phyloP scores from a whole-genome alignment of 1,140 invertebrate species.

The Drosophila melanica region DNA sequence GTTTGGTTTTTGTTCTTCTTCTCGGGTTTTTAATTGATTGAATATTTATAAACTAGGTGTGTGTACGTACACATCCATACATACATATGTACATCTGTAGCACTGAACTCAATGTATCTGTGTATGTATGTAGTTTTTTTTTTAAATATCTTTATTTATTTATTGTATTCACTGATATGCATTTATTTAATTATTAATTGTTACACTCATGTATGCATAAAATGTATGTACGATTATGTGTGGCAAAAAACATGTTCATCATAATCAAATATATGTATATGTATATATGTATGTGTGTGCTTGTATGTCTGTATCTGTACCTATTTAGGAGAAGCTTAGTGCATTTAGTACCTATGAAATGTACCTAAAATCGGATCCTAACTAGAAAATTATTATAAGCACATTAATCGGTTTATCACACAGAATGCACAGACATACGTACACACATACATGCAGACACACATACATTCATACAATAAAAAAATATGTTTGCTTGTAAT shows the following conservation, averaged over 20 bases:
- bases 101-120: conserved; percentile 19
- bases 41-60: conserved; percentile 46
- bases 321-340: too few species aligned
- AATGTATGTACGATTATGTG: background rate
- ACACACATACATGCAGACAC: conserved; percentile 15
- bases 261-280: conserved; percentile 1
- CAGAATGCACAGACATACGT: conserved; percentile 14
- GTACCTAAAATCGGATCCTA: background rate
- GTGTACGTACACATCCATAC: conserved; percentile 27
- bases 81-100: conserved; percentile 18
- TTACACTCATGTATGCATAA: conserved; percentile 24
- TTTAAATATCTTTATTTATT: conserved; percentile 28
- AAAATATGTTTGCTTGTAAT: background rate
- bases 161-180: conserved; percentile 76
- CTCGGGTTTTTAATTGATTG: conserved; percentile 47
- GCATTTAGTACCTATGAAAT: too few species aligned
- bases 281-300: background rate
- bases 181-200: conserved; percentile 66
- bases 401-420: conserved; percentile 28
- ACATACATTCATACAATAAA: conserved; percentile 17
- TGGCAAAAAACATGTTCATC: background rate
- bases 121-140: conserved; percentile 9
- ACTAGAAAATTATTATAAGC: background rate
- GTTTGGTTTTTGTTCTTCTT: conserved; percentile 16
- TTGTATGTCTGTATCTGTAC: background rate